phyloP scores from a whole-genome alignment of 2,888 invertebrate genomes.

The Hemicrepidius hirtus region DNA sequence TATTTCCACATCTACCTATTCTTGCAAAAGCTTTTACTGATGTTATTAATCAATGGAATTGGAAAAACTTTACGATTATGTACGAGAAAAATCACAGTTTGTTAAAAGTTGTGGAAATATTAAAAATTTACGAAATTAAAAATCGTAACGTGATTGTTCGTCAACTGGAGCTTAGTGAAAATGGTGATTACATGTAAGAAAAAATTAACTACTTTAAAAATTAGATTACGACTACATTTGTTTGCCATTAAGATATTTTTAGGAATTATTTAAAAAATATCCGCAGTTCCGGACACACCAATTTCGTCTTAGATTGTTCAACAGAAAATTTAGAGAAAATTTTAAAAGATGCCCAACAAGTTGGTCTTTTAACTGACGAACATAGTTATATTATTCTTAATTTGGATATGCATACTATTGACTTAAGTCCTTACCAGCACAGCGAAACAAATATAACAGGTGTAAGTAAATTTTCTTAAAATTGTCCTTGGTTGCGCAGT shows the following conservation, averaged over 20 bases:
- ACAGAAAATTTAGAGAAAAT: constrained; percentile 72
- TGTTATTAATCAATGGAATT: constrained; percentile 83
- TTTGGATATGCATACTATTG: constrained; percentile 76
- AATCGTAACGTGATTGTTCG: constrained; percentile 70
- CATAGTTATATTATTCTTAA: constrained; percentile 76
- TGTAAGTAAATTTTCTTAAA: constrained; percentile 62
- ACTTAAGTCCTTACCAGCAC: constrained; percentile 75
- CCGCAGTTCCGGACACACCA: constrained; percentile 70
- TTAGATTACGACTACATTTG: too few relatives aligned
- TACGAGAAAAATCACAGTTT: constrained; percentile 79
- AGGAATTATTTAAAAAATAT: constrained; percentile 34
- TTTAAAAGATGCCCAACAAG: constrained; percentile 75
- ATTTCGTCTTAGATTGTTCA: constrained; percentile 74
- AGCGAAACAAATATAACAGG: constrained; percentile 78
- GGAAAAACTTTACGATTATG: constrained; percentile 91
- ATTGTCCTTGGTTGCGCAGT: too few relatives aligned
- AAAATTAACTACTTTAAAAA: too few relatives aligned
- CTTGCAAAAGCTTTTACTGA: constrained; percentile 77
- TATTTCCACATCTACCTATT: constrained; percentile 43
- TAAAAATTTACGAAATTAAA: constrained; percentile 71
- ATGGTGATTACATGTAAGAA: constrained; percentile 74
- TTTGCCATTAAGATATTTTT: neutral
- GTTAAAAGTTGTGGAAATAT: constrained; percentile 73
- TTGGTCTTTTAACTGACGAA: constrained; percentile 76
- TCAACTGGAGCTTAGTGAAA: constrained; percentile 69